Evolutionary conservation across 2,888 invertebrate genomes (phyloP).

Genomic region (Apotomis turbidana): DNA sequence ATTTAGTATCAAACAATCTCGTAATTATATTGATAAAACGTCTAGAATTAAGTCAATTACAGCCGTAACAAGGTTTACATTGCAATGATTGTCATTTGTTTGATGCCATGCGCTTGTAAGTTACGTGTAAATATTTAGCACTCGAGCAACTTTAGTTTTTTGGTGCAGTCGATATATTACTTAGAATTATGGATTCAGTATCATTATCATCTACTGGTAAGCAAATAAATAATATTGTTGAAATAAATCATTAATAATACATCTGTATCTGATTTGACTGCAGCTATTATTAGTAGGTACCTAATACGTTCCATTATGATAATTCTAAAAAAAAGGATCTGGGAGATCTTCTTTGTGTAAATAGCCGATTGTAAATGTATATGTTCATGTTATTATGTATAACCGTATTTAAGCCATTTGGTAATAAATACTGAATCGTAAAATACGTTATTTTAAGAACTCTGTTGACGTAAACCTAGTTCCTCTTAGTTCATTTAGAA

Average conservation of each 20-base stretch:
- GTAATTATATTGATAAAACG: not conserved
- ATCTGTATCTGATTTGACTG: not conserved
- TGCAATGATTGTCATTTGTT: not conserved
- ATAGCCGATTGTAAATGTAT: not conserved
- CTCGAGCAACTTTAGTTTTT: not conserved
- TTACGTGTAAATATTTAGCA: not conserved
- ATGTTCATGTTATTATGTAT: not conserved
- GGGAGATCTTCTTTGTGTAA: no score
- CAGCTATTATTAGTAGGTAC: not conserved
- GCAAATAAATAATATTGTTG: not conserved
- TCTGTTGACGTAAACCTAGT: conserved; percentile 18
- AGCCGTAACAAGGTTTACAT: not conserved
- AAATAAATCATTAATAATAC: no score
- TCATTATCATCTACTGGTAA: conserved; percentile 14
- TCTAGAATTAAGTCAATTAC: not conserved
- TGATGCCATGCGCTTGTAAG: not conserved
- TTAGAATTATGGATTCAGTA: conserved; percentile 3
- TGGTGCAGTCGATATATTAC: not conserved
- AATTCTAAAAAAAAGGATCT: no score
- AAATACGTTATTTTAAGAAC: conserved; percentile 30
- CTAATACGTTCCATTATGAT: no score
- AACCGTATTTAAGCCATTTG: not conserved
- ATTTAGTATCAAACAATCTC: not conserved
- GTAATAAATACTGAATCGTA: conserved; percentile 13
- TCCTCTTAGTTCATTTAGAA: conserved; percentile 42